Evolutionary conservation across 2,797 vertebrate species (phyloP), one percentile per base, ranked within the genome.

Genomic region (Hoplostethus atlanticus): DNA sequence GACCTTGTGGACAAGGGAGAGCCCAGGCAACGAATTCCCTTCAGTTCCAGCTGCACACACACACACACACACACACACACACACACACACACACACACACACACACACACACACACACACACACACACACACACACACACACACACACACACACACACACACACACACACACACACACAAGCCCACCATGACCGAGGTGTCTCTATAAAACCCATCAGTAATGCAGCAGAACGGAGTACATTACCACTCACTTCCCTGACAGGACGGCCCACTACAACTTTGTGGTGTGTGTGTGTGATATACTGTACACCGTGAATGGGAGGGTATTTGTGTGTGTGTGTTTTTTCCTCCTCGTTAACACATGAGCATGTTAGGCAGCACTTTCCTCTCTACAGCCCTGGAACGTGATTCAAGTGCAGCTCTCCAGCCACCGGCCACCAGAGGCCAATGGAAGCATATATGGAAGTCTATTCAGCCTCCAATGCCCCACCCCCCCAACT

Each of bases 201-300:
- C 64, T 54, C 60, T 52, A 42, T 63, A 16, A 68, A 70, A 42
- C 21, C 15, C 31, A 71, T 79, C 50, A 71, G 70, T 76, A 70
- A 75, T 63, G 9, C 54, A 79, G 56, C 4, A 42, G 63, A 34
- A 46, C 25, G 38, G 42, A 40, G 31, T 44, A 34, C 13, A 44
- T 62, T 55, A 53, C 40, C 9, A 69, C 56, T 63, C 10, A 9
- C 30, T 38, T 57, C 42, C 69, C n/a, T 54, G 50, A 31, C 28
- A 31, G 21, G n/a, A 36, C 16, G 13, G 44, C 36, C 28, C 51
- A 59, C n/a, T 6, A 25, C 34, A 42, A 44, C 53, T 63, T 10
- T 31, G 38, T 59, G 62, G 63, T 70, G 63, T 53, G 48, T 67
- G 7, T 10, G 52, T 60, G 65, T 46, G 38, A 10, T 7, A 30